These are phyloP conservation scores for Tridacna crocea DNA, from an alignment of 2,888 invertebrate genomes.

Conservation along the genomic window DNA sequence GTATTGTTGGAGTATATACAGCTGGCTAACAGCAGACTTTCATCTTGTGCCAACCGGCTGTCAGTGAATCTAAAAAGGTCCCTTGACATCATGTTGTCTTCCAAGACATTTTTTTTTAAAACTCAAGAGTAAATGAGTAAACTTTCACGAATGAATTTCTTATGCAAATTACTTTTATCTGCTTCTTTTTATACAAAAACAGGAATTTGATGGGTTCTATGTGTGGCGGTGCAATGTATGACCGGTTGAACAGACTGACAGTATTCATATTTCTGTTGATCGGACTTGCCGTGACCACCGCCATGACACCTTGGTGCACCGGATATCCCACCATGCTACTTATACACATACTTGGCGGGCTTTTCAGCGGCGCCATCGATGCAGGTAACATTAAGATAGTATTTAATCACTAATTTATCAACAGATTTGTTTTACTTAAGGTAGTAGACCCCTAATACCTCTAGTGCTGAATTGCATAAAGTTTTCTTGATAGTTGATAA, in stretches of 20 bases:
- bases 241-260: conserved; percentile 76
- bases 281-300: conserved; percentile 80
- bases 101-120: too few species aligned
- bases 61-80: too few species aligned
- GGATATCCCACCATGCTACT: conserved; percentile 77
- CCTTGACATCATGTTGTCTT: too few species aligned
- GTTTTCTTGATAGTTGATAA: too few species aligned
- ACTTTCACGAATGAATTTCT: too few species aligned
- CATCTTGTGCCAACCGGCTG: too few species aligned
- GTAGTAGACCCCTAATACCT: too few species aligned
- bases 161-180: too few species aligned
- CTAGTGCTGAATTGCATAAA: too few species aligned
- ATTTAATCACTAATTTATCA: neutral
- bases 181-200: neutral
- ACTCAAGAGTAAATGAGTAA: too few species aligned
- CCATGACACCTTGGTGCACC: conserved; percentile 82
- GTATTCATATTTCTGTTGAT: conserved; percentile 81
- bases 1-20: too few species aligned
- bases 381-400: conserved; percentile 51
- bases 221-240: conserved; percentile 62
- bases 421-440: neutral
- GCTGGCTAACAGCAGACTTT: too few species aligned
- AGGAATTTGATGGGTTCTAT: conserved; percentile 60
- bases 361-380: conserved; percentile 81
- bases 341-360: conserved; percentile 75